phyloP scores from a whole-genome alignment of 2,888 invertebrate species.

The Scaptomyza tumidula region DNA sequence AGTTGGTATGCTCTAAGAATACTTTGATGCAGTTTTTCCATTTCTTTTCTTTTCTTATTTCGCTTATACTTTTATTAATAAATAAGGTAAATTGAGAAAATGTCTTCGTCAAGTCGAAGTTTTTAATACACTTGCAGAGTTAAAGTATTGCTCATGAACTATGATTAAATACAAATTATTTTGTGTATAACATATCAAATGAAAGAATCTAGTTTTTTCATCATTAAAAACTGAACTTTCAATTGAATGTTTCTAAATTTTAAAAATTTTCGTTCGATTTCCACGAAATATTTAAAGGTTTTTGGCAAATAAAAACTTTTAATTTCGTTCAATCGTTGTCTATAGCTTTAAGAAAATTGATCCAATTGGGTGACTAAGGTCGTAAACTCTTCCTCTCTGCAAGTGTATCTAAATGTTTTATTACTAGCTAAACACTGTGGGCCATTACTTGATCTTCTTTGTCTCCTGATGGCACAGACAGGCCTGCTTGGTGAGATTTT shows the following conservation, averaged over 20 bases:
- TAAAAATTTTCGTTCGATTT: slow-evolving; percentile 15
- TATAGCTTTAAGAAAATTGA: not conserved
- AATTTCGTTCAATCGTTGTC: slow-evolving; percentile 39
- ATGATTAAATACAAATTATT: not conserved
- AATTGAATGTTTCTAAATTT: not conserved
- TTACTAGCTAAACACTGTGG: not conserved
- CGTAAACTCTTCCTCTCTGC: slow-evolving; percentile 4
- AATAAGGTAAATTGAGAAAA: slow-evolving; percentile 50
- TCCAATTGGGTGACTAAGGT: not conserved
- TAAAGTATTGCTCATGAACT: not conserved
- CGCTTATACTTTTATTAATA: slow-evolving; percentile 64
- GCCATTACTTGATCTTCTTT: slow-evolving; percentile 81
- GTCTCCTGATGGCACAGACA: slow-evolving; percentile 87
- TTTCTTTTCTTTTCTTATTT: slow-evolving; percentile 47
- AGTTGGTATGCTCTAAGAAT: slow-evolving; percentile 29
- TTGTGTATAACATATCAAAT: not conserved
- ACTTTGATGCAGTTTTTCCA: slow-evolving; percentile 29
- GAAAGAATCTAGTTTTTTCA: slow-evolving; percentile 42
- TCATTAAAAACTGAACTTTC: slow-evolving; percentile 46
- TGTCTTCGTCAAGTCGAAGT: slow-evolving; percentile 46
- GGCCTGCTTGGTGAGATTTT: slow-evolving; percentile 88
- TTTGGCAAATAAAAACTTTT: slow-evolving; percentile 48
- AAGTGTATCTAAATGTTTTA: slow-evolving; percentile 11
- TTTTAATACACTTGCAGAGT: slow-evolving; percentile 48
- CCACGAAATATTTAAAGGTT: slow-evolving; percentile 36